These are phyloP conservation scores for Glyphotaelius pellucidus DNA, from an alignment of 2,888 invertebrate genomes.

Conservation along the genomic window DNA sequence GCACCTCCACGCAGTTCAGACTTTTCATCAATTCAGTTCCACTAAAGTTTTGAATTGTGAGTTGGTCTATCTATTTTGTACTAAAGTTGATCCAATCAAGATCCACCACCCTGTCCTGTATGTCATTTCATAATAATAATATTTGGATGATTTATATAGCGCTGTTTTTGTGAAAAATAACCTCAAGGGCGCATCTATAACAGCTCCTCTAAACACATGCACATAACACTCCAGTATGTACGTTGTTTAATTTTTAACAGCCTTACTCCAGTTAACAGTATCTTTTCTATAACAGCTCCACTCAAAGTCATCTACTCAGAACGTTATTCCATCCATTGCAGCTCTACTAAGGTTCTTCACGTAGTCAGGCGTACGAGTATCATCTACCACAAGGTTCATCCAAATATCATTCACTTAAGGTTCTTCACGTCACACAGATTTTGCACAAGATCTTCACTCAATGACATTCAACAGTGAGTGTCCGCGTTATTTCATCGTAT, in stretches of 20 bases:
- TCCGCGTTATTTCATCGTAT: not conserved
- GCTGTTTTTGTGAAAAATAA: no score
- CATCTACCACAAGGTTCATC: not conserved
- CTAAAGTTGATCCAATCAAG: no score
- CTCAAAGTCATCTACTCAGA: not conserved
- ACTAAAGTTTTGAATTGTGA: no score
- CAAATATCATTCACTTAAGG: not conserved
- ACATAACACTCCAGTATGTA: no score
- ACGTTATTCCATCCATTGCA: not conserved
- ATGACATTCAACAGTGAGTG: not conserved
- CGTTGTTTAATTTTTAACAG: not conserved
- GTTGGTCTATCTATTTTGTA: no score
- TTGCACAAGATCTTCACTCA: not conserved
- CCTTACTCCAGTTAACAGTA: not conserved
- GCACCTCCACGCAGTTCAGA: no score
- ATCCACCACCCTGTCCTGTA: no score
- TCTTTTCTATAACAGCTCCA: not conserved
- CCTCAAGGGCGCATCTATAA: no score
- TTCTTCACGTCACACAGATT: not conserved
- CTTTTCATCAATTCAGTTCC: no score
- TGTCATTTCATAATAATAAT: no score
- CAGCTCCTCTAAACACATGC: not conserved
- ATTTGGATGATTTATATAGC: no score
- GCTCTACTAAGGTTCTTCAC: not conserved
- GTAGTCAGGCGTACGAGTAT: not conserved